Base-by-base conservation (phyloP, 1,140 invertebrate species). In the Lordiphosa mommai region DNA sequence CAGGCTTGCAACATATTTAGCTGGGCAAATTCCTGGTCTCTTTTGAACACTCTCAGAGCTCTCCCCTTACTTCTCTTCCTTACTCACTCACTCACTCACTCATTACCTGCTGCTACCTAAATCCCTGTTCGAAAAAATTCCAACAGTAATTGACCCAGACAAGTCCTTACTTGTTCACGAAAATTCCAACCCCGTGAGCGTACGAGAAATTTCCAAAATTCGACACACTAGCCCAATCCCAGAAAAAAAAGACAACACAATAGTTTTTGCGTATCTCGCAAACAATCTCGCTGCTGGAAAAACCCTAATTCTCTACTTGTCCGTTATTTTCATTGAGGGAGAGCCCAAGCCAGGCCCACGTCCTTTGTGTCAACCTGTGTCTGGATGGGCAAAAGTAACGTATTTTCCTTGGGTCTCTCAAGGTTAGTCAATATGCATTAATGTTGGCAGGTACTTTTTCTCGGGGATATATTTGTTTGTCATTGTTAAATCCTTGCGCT, bases 381-480 rank as follows among this genome's bases (percentile, higher is more conserved):
- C 4, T 23, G 4, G 47, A 53, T 10, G 41, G 34, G 6, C 20
- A 27, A 72, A 61, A 52, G 68, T 84, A 84, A 84, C 77, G 77
- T 77, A 72, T 72, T 84, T 69, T 64, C 58, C 69, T 53, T 33
- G 52, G 53, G 56, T 71, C 56, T 53, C 61, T 60, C 68, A 84
- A 84, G 77, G 77, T 77, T 79, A 84, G 79, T 77, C 64, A 84
- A 84, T 84, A 72, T 82, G 64, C 70, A 84, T 84, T 84, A 84
- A 72, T 82, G 67, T 76, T 60, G 53, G 72, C 77, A 84, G 77
- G 77, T 84, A 66, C 51, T 84, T 67, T 67, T 67, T 67, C 4
- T 32, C 16, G 33, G 63, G 10, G 51, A 32, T 43, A 63, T 40
- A 76, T 80, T 82, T 71, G 61, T 72, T 76, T 72, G 77, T 76